Evolutionary conservation across 2,797 vertebrate species (phyloP).

Genomic region (Stomatorhinus walkeri): DNA sequence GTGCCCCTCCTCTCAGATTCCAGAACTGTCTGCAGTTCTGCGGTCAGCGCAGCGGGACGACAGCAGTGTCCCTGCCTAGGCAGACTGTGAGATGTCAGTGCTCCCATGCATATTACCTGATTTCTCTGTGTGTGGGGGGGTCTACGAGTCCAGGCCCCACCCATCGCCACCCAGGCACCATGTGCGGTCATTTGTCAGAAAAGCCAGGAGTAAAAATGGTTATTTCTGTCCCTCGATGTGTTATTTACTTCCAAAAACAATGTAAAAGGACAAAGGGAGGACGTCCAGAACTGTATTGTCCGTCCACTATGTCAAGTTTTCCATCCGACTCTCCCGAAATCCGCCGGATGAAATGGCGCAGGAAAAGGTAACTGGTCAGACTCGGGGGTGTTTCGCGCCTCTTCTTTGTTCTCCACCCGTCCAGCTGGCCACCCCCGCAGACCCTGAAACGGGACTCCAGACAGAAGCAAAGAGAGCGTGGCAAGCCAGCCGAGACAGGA

Average conservation of each 20-base stretch:
- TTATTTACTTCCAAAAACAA: background rate
- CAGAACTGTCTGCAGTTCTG: background rate
- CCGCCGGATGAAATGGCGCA: background rate
- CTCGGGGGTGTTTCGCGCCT: too few species aligned
- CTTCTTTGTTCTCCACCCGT: too few species aligned
- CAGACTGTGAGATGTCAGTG: conserved; percentile 35
- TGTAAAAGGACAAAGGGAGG: background rate
- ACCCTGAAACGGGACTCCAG: background rate
- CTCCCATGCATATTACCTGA: conserved; percentile 39
- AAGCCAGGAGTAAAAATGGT: background rate
- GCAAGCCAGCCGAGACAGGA: background rate
- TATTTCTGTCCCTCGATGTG: background rate
- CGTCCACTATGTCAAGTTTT: background rate
- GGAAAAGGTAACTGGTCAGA: background rate
- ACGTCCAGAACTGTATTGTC: background rate
- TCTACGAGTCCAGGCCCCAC: conserved; percentile 39
- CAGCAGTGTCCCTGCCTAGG: conserved; percentile 30
- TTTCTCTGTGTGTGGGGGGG: conserved; percentile 27
- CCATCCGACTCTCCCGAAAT: background rate
- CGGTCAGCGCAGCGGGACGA: background rate
- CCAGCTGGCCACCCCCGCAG: background rate
- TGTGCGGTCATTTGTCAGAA: conserved; percentile 53
- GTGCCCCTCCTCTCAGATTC: background rate
- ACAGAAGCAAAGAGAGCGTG: background rate
- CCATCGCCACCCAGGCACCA: conserved; percentile 38